Evolutionary conservation across 2,888 invertebrate species (phyloP).

Genomic region (Pseudococcus longispinus): DNA sequence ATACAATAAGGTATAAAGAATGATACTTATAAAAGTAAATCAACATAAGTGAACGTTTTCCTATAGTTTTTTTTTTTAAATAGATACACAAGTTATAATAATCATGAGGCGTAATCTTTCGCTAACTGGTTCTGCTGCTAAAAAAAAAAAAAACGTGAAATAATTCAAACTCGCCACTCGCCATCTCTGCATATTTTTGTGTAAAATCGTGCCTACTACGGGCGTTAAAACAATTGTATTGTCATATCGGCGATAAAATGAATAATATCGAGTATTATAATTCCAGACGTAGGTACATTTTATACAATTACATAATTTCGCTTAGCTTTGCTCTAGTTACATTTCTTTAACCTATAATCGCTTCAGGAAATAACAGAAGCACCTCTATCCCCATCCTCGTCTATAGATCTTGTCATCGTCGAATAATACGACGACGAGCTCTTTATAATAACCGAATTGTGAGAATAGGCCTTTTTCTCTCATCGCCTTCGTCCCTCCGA

Average conservation of each 20-base stretch:
- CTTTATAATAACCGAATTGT: not conserved
- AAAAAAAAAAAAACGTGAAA: constrained; percentile 39
- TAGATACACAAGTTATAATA: not conserved
- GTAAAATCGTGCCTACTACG: constrained; percentile 40
- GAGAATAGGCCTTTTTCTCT: constrained; percentile 4
- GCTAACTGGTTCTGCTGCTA: not conserved
- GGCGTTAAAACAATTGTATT: constrained; percentile 44
- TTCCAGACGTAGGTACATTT: not conserved
- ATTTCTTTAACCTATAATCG: constrained; percentile 44
- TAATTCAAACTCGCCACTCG: constrained; percentile 24
- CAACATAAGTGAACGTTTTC: not conserved
- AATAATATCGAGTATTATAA: constrained; percentile 39
- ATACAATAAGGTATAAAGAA: not conserved
- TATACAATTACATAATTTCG: constrained; percentile 16
- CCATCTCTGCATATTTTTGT: constrained; percentile 4
- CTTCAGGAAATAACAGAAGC: constrained; percentile 32
- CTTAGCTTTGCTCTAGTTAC: constrained; percentile 18
- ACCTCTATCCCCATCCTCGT: not conserved
- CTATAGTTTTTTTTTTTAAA: not conserved
- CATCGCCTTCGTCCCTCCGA: not conserved
- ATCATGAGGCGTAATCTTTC: not conserved
- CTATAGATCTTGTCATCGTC: not conserved
- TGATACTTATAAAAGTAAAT: not conserved
- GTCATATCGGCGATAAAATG: constrained; percentile 36
- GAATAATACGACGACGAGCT: not conserved